phyloP scores from a whole-genome alignment of 2,888 invertebrate genomes.

The Mimumesa dahlbomi region DNA sequence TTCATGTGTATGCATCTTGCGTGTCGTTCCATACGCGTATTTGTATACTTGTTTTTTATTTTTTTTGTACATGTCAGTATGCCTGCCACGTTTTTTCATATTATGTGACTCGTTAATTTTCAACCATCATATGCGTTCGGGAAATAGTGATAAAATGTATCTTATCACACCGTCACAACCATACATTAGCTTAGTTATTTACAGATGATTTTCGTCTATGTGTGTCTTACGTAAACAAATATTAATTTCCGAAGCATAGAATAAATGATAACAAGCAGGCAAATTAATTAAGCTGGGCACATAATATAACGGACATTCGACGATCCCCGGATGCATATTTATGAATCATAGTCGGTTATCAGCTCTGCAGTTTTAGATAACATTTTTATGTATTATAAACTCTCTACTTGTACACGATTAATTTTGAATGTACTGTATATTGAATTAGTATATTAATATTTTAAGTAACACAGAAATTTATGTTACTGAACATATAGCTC shows the following conservation, averaged over 20 bases:
- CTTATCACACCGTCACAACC: no score
- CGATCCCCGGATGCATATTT: slow-evolving; percentile 1
- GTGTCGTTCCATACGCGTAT: slow-evolving; percentile 10
- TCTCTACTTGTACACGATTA: slow-evolving; percentile 3
- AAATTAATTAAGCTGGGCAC: no score
- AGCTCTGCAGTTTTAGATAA: slow-evolving; percentile 8
- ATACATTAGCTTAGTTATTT: no score
- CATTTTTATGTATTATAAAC: slow-evolving; percentile 30
- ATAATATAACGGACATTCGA: neutral
- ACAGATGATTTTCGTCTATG: no score
- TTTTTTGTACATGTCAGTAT: slow-evolving; percentile 12
- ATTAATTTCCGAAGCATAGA: no score
- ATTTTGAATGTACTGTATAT: slow-evolving; percentile 33
- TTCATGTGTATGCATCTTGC: slow-evolving; percentile 24
- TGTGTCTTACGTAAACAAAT: no score
- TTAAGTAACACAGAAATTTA: slow-evolving; percentile 11
- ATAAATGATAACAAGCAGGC: no score
- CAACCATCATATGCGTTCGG: no score
- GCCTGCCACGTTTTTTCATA: slow-evolving; percentile 2
- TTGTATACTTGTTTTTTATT: slow-evolving; percentile 10
- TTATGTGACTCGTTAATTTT: neutral
- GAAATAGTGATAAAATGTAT: no score
- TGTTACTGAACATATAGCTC: slow-evolving; percentile 10
- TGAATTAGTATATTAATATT: slow-evolving; percentile 19
- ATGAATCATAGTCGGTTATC: slow-evolving; percentile 21